Base-by-base conservation (phyloP, 2,797 vertebrate genomes). In the Hozukius guyotensis region DNA sequence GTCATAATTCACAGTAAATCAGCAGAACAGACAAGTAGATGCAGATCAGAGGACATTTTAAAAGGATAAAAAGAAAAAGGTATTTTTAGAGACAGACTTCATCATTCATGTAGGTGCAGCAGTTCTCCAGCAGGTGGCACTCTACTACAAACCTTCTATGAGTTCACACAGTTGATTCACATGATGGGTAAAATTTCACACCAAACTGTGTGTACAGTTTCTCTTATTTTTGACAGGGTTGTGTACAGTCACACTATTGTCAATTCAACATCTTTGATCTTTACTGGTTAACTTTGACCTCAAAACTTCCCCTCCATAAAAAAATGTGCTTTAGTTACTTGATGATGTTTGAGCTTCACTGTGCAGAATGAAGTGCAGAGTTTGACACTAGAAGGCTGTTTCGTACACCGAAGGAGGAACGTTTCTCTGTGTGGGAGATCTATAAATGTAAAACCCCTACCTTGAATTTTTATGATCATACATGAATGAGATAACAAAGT, bases 101-200 rank as follows among this genome's bases (percentile, higher is more conserved):
- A 29, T 79, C 4, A 2, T 56, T 73, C 18, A 27, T 77, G 72
- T 71, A 64, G 12, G 5, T 88, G 31, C 87, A 82, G 29, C 1
- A 24, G 7, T 22, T 77, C 5, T 78, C 92, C 94, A 91, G 32
- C 34, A 89, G 93, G 72, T 73, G 93, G 79, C 83, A 32, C 49
- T 78, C 18, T 77, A 13, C 80, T 20, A 59, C n/a, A 86, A 75
- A 81, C 25, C 8, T 38, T 32, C 24, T 31, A 0, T 32, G 16
- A 12, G 10, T 25, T 42, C 29, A 29, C 2, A 29, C 2, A 31
- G 10, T 13, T 25, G 8, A 77, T 18, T 42, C 9, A 38, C 20
- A 12, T 5, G 6, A 36, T 24, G 3, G 11, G 2, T 38, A 29
- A 36, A 29, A 31, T 56, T 46, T 32, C 34, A 52, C n/a, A 66